Conservation (phyloP, 2,797 vertebrate species). For the Argyrosomus regius region DNA sequence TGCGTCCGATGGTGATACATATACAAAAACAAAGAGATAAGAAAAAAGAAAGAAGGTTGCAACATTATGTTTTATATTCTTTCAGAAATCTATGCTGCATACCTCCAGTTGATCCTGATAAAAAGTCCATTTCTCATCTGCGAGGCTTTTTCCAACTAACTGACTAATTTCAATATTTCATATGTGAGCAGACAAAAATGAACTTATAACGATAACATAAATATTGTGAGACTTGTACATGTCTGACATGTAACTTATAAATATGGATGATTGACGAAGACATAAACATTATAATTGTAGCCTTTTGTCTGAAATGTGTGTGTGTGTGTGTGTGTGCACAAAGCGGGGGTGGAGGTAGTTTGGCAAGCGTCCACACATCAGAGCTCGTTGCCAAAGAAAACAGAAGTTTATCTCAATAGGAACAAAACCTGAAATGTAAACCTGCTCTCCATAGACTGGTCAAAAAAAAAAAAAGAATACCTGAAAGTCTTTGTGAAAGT, state of each 20-base stretch:
- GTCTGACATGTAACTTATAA: background rate
- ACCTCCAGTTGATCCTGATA: background rate
- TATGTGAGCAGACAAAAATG: slow-evolving; percentile 1
- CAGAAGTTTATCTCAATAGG: slow-evolving; percentile 41
- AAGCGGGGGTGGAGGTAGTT: slow-evolving; percentile 4
- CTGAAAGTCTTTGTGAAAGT: background rate
- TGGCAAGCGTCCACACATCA: slow-evolving; percentile 34
- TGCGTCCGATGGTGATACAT: background rate
- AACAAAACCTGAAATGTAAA: slow-evolving; percentile 49
- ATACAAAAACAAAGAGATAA: background rate
- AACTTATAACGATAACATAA: slow-evolving; percentile 17
- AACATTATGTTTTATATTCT: background rate
- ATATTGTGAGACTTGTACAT: slow-evolving; percentile 3
- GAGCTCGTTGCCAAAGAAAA: slow-evolving; percentile 39
- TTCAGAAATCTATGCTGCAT: background rate
- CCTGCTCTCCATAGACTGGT: background rate
- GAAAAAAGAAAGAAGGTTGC: background rate
- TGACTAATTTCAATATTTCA: background rate
- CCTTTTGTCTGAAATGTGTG: background rate
- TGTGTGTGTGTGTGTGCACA: background rate
- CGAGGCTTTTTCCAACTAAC: background rate
- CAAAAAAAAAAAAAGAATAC: background rate
- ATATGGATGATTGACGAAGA: slow-evolving; percentile 6
- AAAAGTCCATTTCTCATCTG: background rate
- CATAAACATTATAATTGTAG: slow-evolving; percentile 13